Percentiles rank a stretch among this genome's conserved stretches.
phyloP scores from a whole-genome alignment of 2,113 vertebrate species.

The Loxodonta africana region DNA sequence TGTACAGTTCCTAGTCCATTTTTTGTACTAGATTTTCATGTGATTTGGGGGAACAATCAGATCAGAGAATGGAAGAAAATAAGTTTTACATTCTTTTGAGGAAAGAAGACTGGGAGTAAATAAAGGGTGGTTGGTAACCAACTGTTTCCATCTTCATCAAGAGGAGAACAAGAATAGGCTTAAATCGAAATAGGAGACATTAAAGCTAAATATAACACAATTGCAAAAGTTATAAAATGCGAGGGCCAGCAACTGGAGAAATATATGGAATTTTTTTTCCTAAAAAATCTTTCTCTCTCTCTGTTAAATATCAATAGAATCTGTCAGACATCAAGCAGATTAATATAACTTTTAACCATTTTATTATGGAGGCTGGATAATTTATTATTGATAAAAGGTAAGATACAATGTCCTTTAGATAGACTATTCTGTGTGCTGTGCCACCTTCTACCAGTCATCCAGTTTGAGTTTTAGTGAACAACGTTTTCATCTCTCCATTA shows the following conservation, averaged over 20 bases:
- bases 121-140: background rate
- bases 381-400: background rate
- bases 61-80: background rate
- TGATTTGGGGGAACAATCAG: background rate
- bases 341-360: background rate
- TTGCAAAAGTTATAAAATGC: background rate
- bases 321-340: background rate
- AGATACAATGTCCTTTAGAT: background rate
- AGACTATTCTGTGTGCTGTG: background rate
- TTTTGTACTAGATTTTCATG: background rate
- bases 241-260: background rate
- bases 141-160: conserved; percentile 42
- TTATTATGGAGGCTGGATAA: background rate
- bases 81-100: background rate
- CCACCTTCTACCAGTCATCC: background rate
- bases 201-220: conserved; percentile 33
- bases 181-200: background rate
- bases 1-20: background rate
- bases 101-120: background rate
- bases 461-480: conserved; percentile 32
- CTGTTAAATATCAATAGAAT: background rate
- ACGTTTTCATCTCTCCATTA: background rate
- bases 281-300: background rate
- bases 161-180: background rate
- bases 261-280: background rate